Evolutionary conservation across 2,888 invertebrate species (phyloP).

Genomic region (Agriopis marginaria): DNA sequence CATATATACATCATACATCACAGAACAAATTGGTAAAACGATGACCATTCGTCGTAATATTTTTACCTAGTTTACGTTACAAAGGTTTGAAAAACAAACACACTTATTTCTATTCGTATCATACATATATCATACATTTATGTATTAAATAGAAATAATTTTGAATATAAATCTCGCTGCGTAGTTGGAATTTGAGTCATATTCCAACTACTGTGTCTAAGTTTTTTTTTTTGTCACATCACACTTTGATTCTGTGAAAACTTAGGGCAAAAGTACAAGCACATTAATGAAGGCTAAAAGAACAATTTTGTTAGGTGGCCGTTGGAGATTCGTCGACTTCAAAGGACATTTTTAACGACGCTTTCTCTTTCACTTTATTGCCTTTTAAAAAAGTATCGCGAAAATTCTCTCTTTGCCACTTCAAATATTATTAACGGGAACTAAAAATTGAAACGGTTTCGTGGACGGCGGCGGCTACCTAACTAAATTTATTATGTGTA

Average conservation of each 20-base stretch:
- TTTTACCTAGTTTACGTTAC: no score
- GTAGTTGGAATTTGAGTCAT: constrained; percentile 46
- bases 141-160: background rate
- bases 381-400: constrained; percentile 71
- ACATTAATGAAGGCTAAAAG: constrained; percentile 81
- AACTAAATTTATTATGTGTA: constrained; percentile 28
- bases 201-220: constrained; percentile 55
- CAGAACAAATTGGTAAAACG: no score
- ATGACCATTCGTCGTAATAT: no score
- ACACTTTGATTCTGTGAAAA: constrained; percentile 68
- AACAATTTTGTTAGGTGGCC: constrained; percentile 83
- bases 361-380: constrained; percentile 75
- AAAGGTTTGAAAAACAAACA: background rate
- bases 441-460: constrained; percentile 36
- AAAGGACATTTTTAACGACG: constrained; percentile 79
- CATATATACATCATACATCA: no score
- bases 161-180: constrained; percentile 54
- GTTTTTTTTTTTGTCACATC: constrained; percentile 71
- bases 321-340: constrained; percentile 80
- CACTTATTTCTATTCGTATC: background rate
- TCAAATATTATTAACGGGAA: constrained; percentile 37
- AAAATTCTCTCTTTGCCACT: constrained; percentile 45
- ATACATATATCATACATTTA: no score
- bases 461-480: constrained; percentile 28
- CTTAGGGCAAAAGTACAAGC: constrained; percentile 69